Percentiles rank a stretch among this genome's conserved stretches.
Conservation (phyloP, 2,113 vertebrate genomes). For the Pao palembangensis region DNA sequence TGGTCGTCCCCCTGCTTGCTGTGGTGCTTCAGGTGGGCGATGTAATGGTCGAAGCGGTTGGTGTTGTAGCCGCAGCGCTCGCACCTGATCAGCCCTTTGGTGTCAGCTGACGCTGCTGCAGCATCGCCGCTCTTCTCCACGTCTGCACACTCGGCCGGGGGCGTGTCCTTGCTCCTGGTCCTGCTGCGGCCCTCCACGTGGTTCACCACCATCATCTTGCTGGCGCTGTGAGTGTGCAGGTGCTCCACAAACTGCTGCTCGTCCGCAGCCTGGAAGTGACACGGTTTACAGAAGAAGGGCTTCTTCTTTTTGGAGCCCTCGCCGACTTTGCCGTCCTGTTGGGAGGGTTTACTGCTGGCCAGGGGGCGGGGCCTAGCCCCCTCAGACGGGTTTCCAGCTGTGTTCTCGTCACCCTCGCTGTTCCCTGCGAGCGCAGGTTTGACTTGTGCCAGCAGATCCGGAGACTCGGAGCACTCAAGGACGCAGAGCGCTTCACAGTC, state of each 20-base stretch:
- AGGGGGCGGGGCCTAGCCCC: neutral
- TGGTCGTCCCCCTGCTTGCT: constrained; percentile 77
- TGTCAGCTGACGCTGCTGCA: constrained; percentile 60
- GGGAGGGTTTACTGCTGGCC: constrained; percentile 13
- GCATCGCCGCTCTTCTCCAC: constrained; percentile 41
- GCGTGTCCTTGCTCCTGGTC: constrained; percentile 68
- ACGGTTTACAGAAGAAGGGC: constrained; percentile 92
- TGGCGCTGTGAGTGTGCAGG: constrained; percentile 86
- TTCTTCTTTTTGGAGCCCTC: constrained; percentile 83
- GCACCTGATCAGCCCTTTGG: constrained; percentile 91
- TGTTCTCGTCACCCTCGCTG: neutral
- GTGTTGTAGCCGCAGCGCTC: constrained; percentile 98
- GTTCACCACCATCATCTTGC: constrained; percentile 88
- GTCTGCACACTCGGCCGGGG: constrained; percentile 53
- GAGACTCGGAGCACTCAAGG: constrained; percentile 52
- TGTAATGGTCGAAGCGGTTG: constrained; percentile 95
- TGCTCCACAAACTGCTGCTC: constrained; percentile 93
- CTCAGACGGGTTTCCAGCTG: constrained; percentile 41
- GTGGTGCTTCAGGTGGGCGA: constrained; percentile 95
- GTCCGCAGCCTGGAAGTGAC: constrained; percentile 85
- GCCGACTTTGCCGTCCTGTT: constrained; percentile 42
- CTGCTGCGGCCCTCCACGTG: constrained; percentile 79
- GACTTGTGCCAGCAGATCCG: neutral
- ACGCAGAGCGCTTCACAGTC: constrained; percentile 46
- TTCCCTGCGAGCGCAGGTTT: neutral